These are phyloP conservation scores for Carduelis carduelis DNA, from an alignment of 2,797 vertebrate species.

Conservation along the genomic window DNA sequence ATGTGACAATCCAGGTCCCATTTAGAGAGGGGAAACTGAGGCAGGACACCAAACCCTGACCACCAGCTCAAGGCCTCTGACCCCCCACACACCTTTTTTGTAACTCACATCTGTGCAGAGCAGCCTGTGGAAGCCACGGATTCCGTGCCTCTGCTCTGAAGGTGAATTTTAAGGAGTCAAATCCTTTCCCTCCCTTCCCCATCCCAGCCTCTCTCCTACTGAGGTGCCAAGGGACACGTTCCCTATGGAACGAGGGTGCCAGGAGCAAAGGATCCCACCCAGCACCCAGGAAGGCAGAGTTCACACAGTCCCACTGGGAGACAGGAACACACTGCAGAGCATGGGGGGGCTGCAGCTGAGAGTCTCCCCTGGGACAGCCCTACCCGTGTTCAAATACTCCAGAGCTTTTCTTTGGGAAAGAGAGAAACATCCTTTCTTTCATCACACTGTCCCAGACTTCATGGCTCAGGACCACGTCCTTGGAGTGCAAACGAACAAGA, in stretches of 20 bases:
- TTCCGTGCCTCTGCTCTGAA: neutral
- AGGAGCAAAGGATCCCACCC: neutral
- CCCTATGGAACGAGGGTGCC: neutral
- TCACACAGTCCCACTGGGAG: neutral
- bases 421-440: constrained; percentile 10
- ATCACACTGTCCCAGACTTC: neutral
- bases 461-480: neutral
- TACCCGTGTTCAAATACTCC: neutral
- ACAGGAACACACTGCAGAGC: neutral
- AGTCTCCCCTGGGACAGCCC: neutral
- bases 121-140: neutral
- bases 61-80: neutral
- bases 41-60: neutral
- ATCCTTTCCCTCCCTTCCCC: neutral
- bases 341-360: neutral
- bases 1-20: neutral
- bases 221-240: neutral
- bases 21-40: neutral
- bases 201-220: neutral
- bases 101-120: neutral
- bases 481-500: constrained; percentile 37
- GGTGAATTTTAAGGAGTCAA: neutral
- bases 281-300: neutral
- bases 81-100: neutral
- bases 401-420: constrained; percentile 30